Evolutionary conservation across 2,888 invertebrate species (phyloP).

Genomic region (Carcina quercana): DNA sequence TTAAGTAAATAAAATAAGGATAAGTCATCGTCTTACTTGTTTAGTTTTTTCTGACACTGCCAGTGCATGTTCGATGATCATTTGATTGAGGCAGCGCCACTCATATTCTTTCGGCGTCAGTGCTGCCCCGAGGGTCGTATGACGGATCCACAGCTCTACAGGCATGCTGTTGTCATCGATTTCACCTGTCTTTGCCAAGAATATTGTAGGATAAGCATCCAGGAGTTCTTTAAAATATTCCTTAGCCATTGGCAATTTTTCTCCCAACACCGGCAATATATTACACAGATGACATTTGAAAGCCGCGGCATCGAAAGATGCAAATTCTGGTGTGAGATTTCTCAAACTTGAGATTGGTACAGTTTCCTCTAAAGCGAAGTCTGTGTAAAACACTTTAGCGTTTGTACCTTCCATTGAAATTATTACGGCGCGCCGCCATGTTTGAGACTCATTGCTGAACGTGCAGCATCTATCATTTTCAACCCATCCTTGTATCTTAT

Average conservation of each 20-base stretch:
- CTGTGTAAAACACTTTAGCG: constrained; percentile 77
- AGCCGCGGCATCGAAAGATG: constrained; percentile 69
- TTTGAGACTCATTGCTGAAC: constrained; percentile 56
- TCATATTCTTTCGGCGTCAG: constrained; percentile 77
- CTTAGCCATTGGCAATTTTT: constrained; percentile 77
- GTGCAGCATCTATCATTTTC: constrained; percentile 65
- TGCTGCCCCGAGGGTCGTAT: constrained; percentile 75
- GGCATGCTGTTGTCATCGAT: constrained; percentile 67
- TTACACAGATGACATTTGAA: constrained; percentile 81
- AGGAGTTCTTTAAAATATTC: constrained; percentile 75
- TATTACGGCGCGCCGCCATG: constrained; percentile 78
- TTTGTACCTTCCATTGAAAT: constrained; percentile 43
- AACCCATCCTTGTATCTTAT: constrained; percentile 59
- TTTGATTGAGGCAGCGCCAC: constrained; percentile 79
- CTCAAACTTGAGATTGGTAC: constrained; percentile 61
- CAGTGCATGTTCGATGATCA: constrained; percentile 78
- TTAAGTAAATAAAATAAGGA: too few species aligned
- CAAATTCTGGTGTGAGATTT: constrained; percentile 65
- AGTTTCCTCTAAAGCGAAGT: constrained; percentile 74
- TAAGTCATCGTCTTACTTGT: too few species aligned
- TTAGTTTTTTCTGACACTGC: constrained; percentile 59
- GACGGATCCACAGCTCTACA: constrained; percentile 79
- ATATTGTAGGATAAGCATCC: constrained; percentile 60
- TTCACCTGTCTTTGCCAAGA: constrained; percentile 70
- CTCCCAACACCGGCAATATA: constrained; percentile 79